These are phyloP conservation scores for Agrilus mali DNA, from an alignment of 2,888 invertebrate species.

Conservation along the genomic window DNA sequence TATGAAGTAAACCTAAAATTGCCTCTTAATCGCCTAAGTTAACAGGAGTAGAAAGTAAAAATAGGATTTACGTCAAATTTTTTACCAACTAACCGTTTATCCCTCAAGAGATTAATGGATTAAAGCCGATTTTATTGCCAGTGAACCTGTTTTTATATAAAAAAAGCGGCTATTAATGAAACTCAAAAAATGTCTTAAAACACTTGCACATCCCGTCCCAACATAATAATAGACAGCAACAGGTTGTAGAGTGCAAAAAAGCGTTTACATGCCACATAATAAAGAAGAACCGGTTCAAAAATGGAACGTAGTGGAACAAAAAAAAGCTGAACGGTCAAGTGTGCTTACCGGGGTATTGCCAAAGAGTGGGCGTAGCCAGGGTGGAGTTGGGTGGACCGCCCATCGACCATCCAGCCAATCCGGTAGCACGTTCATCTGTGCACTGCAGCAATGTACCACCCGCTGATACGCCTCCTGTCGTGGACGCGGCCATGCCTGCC, in stretches of 20 bases:
- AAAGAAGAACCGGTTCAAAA: constrained; percentile 11
- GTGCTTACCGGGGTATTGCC: constrained; percentile 68
- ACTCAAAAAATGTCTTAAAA: too few species aligned
- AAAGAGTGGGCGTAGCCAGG: constrained; percentile 57
- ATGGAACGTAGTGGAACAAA: constrained; percentile 6
- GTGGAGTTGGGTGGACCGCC: constrained; percentile 40
- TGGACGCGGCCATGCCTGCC: constrained; percentile 52
- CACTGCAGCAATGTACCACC: constrained; percentile 49
- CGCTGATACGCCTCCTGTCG: constrained; percentile 47
- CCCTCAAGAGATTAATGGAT: too few species aligned
- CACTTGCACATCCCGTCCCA: not conserved
- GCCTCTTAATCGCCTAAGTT: too few species aligned
- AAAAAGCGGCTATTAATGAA: too few species aligned
- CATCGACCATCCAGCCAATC: constrained; percentile 39
- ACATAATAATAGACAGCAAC: not conserved
- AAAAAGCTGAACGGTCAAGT: constrained; percentile 9
- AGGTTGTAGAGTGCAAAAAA: constrained; percentile 5
- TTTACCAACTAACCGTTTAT: too few species aligned
- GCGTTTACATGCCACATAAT: constrained; percentile 1
- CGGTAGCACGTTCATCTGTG: constrained; percentile 46
- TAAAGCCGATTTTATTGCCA: too few species aligned
- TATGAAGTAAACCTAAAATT: too few species aligned
- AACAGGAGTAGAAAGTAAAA: too few species aligned
- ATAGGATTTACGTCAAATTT: too few species aligned
- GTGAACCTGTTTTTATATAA: too few species aligned